Conservation (phyloP, 1,140 invertebrate species). For the Bombus pyrosoma region DNA sequence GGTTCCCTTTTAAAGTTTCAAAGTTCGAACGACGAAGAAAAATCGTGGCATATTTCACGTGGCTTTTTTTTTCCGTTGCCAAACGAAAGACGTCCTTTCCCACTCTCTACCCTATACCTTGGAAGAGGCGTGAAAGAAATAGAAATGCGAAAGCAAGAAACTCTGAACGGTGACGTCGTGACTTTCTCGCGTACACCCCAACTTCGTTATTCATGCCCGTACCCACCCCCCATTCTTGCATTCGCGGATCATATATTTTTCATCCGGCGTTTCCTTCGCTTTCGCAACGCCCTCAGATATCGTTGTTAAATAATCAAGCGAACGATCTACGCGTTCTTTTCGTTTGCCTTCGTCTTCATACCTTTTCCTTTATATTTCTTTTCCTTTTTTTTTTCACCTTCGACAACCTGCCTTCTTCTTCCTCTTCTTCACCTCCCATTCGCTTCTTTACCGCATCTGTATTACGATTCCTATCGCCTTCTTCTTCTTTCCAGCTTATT, state of each 20-base stretch:
- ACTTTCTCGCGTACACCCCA: slow-evolving; percentile 30
- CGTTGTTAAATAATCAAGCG: slow-evolving; percentile 52
- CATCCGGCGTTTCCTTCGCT: slow-evolving; percentile 47
- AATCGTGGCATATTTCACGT: slow-evolving; percentile 33
- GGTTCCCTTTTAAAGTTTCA: slow-evolving; percentile 7
- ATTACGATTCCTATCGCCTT: neutral
- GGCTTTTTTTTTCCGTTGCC: neutral
- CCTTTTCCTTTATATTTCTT: no score
- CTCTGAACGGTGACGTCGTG: slow-evolving; percentile 40
- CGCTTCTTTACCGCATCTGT: neutral
- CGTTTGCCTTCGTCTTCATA: slow-evolving; percentile 9
- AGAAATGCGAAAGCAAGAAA: slow-evolving; percentile 34
- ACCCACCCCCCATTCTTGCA: slow-evolving; percentile 21
- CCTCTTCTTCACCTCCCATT: neutral
- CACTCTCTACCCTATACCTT: no score
- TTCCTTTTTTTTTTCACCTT: neutral
- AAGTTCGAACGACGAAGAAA: slow-evolving; percentile 11
- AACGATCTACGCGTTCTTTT: slow-evolving; percentile 35
- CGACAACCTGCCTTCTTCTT: neutral
- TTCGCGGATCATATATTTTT: slow-evolving; percentile 58
- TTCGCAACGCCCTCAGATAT: slow-evolving; percentile 44
- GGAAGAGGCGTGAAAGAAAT: slow-evolving; percentile 18
- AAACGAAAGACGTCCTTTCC: slow-evolving; percentile 20
- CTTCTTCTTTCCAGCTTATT: neutral
- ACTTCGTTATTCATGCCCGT: slow-evolving; percentile 45